Evolutionary conservation across 2,888 invertebrate genomes (phyloP).

Genomic region (Reticulitermes lucifugus): DNA sequence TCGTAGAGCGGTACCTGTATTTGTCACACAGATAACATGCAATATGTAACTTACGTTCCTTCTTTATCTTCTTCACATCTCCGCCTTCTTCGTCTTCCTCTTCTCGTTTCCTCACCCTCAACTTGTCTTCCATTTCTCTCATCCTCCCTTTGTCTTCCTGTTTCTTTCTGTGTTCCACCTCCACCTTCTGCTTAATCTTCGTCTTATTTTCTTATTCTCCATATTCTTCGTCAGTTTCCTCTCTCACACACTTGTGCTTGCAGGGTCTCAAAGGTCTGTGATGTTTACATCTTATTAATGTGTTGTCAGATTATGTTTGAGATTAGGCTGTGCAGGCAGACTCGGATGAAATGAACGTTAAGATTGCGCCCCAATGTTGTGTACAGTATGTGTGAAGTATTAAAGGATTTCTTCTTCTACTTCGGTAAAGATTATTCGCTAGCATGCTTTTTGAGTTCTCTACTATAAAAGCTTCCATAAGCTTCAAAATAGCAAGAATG

Average conservation of each 20-base stretch:
- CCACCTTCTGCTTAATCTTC: too few relatives aligned
- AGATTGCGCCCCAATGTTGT: slow-evolving; percentile 15
- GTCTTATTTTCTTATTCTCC: too few relatives aligned
- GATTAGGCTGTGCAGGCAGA: background rate
- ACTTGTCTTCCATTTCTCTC: background rate
- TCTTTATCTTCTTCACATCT: too few relatives aligned
- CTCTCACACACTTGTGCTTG: too few relatives aligned
- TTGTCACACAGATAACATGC: too few relatives aligned
- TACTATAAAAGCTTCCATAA: slow-evolving; percentile 28
- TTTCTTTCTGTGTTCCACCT: too few relatives aligned
- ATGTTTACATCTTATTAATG: too few relatives aligned
- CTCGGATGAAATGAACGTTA: slow-evolving; percentile 23
- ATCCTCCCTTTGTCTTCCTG: background rate
- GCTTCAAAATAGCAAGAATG: slow-evolving; percentile 24
- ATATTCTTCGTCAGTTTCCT: too few relatives aligned
- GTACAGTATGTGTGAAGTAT: slow-evolving; percentile 17
- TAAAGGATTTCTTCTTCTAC: slow-evolving; percentile 30
- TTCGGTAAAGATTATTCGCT: slow-evolving; percentile 26
- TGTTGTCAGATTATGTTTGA: background rate
- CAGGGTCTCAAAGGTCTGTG: too few relatives aligned
- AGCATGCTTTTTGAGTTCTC: slow-evolving; percentile 23
- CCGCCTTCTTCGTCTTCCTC: too few relatives aligned
- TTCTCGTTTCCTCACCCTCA: background rate
- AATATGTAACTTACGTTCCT: too few relatives aligned
- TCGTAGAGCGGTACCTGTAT: too few relatives aligned